Conservation (phyloP, 2,113 vertebrate genomes). For the Indicator indicator region DNA sequence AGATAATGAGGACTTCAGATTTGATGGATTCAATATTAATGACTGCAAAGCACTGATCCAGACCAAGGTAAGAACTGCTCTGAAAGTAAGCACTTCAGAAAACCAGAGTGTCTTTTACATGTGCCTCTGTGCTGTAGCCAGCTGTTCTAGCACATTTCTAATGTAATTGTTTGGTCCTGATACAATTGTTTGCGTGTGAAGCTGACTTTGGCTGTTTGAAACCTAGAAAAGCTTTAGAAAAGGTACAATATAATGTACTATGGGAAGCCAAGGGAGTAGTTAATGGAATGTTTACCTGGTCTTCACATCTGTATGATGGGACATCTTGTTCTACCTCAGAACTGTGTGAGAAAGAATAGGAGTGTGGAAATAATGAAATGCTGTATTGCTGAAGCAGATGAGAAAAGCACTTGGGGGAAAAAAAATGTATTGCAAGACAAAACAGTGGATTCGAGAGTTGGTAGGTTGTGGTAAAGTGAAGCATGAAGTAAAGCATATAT, state of each 20-base stretch:
- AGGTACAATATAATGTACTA: background rate
- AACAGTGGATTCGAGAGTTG: too few species aligned
- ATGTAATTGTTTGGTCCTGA: background rate
- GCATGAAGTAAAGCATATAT: too few species aligned
- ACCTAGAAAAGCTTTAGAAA: background rate
- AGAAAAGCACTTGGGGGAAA: too few species aligned
- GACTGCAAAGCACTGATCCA: slow-evolving; percentile 69
- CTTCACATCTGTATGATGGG: too few species aligned
- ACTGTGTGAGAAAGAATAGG: too few species aligned
- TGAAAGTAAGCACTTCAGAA: background rate
- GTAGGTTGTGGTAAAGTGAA: too few species aligned
- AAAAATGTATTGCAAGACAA: too few species aligned
- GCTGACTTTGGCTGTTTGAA: background rate
- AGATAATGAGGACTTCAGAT: slow-evolving; percentile 1
- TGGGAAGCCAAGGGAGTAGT: too few species aligned
- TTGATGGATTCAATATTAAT: slow-evolving; percentile 15
- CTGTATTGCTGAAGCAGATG: too few species aligned
- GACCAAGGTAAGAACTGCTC: slow-evolving; percentile 69
- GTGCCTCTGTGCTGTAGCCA: background rate
- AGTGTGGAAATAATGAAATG: too few species aligned
- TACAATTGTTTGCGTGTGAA: background rate
- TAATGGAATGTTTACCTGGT: too few species aligned
- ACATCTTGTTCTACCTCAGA: too few species aligned
- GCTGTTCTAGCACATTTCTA: background rate
- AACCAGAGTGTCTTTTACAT: background rate